A percentile compares a stretch with the other conserved stretches of the same genome.
Evolutionary conservation across 2,888 invertebrate species (phyloP).

Genomic region (Marronus borbonicus): DNA sequence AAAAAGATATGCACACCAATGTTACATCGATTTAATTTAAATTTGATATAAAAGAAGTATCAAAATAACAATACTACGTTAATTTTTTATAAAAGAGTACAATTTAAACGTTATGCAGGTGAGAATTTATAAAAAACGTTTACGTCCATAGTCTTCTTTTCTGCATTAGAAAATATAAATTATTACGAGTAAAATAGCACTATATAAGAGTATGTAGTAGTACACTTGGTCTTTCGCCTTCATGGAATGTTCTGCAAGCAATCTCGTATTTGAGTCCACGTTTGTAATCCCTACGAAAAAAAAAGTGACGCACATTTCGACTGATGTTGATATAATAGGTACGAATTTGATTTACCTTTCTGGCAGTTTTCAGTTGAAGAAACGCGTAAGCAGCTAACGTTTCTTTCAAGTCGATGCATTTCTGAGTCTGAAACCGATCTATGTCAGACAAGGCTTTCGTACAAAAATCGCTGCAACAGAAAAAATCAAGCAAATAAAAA

Average conservation of each 20-base stretch:
- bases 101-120: not conserved
- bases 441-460: slow-evolving; percentile 79
- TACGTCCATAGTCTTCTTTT: not conserved
- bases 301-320: slow-evolving; percentile 24
- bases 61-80: not conserved
- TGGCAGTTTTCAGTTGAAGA: slow-evolving; percentile 82
- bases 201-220: slow-evolving; percentile 2
- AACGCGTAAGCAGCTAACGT: slow-evolving; percentile 80
- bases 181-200: not conserved
- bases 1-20: slow-evolving; percentile 22
- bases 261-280: slow-evolving; percentile 83
- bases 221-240: slow-evolving; percentile 56
- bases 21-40: not conserved
- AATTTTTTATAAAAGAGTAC: not conserved
- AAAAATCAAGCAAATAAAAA: too few species aligned
- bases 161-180: not conserved
- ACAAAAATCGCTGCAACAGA: slow-evolving; percentile 77
- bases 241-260: slow-evolving; percentile 83
- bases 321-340: not conserved
- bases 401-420: slow-evolving; percentile 81
- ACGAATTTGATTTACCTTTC: slow-evolving; percentile 74
- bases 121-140: slow-evolving; percentile 11
- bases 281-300: slow-evolving; percentile 78
- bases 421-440: slow-evolving; percentile 82
- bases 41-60: slow-evolving; percentile 20